Base-by-base conservation (phyloP, 1,140 invertebrate species). In the Bacillus rossius region DNA sequence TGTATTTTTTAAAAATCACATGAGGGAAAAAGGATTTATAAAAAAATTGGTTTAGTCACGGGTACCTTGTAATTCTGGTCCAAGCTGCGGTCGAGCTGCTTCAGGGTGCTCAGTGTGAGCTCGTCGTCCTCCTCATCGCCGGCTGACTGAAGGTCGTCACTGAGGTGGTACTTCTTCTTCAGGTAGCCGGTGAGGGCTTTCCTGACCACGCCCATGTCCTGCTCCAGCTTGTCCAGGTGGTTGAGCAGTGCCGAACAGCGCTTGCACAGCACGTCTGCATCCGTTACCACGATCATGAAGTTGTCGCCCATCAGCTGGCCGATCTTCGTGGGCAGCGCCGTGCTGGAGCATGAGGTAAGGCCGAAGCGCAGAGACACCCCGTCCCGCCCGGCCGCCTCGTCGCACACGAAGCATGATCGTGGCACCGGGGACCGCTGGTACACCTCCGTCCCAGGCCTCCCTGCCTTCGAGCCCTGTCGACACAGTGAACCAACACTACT, bases 191-290 rank as follows among this genome's bases (percentile, higher is more conserved):
- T 63, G 20, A 67, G 34, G 17, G 61, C 60, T 48, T 57, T 65
- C 56, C 54, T 62, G 2, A 66, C 64, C 16, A 56, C 49, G n/a
- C 23, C 55, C 19, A 63, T 19, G 20, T 67, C 66, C 49, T 55
- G 59, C 60, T 67, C 63, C 13, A 67, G 49, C 58, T 65, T 64
- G 40, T 67, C 66, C 53, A 67, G 58, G 20, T 60, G 61, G 25
- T 61, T 65, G 10, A 67, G 41, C 40, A 67, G 57, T 7, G 59
- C 49, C 22, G 55, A 53, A 50, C 66, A 67, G 50, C 60, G 48
- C 41, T 60, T 57, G 40, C 66, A 67, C 29, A 67, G 47, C 38
- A 61, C 25, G 61, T 67, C 66, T 25, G 56, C 53, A 3, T 48
- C 56, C 3, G 63, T 60, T 1, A 67, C 61, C 41, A 66, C 56